phyloP scores from a whole-genome alignment of 2,797 vertebrate species.

The Pelodytes ibericus region DNA sequence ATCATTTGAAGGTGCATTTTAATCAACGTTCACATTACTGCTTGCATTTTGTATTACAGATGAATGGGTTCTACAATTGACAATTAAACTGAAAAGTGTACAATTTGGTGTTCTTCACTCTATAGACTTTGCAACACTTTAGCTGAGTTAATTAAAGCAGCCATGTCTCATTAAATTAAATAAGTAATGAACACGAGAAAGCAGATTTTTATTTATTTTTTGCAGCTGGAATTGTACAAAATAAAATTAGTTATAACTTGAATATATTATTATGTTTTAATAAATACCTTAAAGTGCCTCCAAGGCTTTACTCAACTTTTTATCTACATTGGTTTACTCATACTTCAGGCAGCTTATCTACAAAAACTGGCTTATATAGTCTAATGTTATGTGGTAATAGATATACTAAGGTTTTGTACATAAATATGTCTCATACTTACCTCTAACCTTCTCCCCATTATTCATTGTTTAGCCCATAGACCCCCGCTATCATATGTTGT shows the following conservation, averaged over 20 bases:
- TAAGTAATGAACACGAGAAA: constrained; percentile 39
- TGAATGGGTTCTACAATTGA: constrained; percentile 46
- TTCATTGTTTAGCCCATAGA: no score
- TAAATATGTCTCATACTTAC: no score
- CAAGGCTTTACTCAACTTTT: no score
- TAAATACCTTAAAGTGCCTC: no score
- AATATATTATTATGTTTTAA: constrained; percentile 29
- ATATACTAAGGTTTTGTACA: no score
- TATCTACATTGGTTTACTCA: no score
- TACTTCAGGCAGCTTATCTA: no score
- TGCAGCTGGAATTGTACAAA: constrained; percentile 32
- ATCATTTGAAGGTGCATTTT: constrained; percentile 5
- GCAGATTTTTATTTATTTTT: constrained; percentile 40
- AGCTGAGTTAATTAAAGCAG: constrained; percentile 46
- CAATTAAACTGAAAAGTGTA: constrained; percentile 35
- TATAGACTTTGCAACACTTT: constrained; percentile 42
- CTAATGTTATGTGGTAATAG: no score
- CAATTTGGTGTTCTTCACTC: constrained; percentile 21
- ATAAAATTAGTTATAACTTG: constrained; percentile 23
- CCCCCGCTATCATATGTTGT: no score
- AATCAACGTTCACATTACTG: constrained; percentile 16
- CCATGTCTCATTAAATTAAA: constrained; percentile 44
- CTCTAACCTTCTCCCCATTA: no score
- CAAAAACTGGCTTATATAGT: no score
- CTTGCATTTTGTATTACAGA: constrained; percentile 27